These are phyloP conservation scores for Cyphomyrus plagiostoma DNA, from an alignment of 2,113 vertebrate species.

Conservation along the genomic window DNA sequence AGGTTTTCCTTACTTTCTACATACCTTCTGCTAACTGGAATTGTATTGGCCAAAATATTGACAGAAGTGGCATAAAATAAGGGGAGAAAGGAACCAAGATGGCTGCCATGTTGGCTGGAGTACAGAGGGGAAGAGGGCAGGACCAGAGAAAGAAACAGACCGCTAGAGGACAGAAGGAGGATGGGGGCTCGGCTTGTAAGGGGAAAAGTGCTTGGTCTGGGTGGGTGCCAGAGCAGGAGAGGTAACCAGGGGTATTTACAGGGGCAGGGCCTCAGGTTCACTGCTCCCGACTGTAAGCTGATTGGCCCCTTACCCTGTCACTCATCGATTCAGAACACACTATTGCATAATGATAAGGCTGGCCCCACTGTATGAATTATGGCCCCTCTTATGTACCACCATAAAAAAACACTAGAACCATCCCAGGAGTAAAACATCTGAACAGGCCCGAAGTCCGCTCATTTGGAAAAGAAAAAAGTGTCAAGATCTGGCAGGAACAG, in stretches of 20 bases:
- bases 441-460: not conserved
- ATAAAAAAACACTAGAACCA: not conserved
- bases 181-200: not conserved
- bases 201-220: not conserved
- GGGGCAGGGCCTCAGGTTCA: not conserved
- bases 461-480: not conserved
- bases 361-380: not conserved
- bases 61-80: not conserved
- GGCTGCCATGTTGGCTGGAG: not conserved
- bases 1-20: not conserved
- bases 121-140: not conserved
- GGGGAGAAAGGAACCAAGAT: not conserved
- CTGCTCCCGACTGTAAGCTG: not conserved
- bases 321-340: not conserved
- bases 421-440: not conserved
- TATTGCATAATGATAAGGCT: not conserved
- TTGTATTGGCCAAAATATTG: not conserved
- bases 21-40: not conserved
- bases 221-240: not conserved
- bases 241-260: not conserved
- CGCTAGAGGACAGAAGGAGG: not conserved
- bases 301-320: not conserved
- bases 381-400: not conserved
- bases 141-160: conserved; percentile 3
- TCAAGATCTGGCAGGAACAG: not conserved